These are phyloP conservation scores for Phaonia tiefii DNA, from an alignment of 2,888 invertebrate genomes.

Conservation along the genomic window DNA sequence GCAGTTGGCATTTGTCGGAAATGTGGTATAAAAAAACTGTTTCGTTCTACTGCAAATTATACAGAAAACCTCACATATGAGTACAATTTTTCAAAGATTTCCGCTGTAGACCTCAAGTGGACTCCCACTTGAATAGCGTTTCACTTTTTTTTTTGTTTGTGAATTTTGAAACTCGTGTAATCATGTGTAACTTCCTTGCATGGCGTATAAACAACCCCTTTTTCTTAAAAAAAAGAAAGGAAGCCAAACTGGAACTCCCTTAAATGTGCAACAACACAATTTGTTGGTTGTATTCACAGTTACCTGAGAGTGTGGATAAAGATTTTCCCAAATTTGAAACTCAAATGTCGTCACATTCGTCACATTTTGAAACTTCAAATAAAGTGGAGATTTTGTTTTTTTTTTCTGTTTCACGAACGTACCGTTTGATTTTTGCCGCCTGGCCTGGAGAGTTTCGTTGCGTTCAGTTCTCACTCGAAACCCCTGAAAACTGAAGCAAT, in stretches of 20 bases:
- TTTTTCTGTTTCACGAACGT: too few species aligned
- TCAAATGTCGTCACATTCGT: neutral
- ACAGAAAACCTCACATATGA: neutral
- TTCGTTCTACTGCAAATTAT: too few species aligned
- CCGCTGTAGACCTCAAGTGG: slow-evolving; percentile 43
- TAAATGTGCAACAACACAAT: neutral
- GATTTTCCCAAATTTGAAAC: slow-evolving; percentile 18
- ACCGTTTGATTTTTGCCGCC: slow-evolving; percentile 12
- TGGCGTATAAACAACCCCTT: slow-evolving; percentile 56
- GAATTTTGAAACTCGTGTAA: too few species aligned
- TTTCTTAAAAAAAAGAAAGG: neutral
- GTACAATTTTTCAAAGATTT: slow-evolving; percentile 50
- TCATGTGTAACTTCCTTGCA: too few species aligned
- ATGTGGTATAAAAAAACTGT: too few species aligned
- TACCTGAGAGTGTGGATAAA: slow-evolving; percentile 38
- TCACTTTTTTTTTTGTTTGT: too few species aligned
- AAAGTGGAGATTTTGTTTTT: slow-evolving; percentile 22
- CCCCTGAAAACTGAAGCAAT: neutral
- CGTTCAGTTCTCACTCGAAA: neutral
- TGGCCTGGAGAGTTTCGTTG: neutral
- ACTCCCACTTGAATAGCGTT: slow-evolving; percentile 53
- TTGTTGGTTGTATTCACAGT: slow-evolving; percentile 11
- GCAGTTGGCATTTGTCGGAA: slow-evolving; percentile 8
- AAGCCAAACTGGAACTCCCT: slow-evolving; percentile 29
- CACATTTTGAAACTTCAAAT: slow-evolving; percentile 40